phyloP scores from a whole-genome alignment of 2,113 vertebrate genomes.

The Oreochromis spilurus region DNA sequence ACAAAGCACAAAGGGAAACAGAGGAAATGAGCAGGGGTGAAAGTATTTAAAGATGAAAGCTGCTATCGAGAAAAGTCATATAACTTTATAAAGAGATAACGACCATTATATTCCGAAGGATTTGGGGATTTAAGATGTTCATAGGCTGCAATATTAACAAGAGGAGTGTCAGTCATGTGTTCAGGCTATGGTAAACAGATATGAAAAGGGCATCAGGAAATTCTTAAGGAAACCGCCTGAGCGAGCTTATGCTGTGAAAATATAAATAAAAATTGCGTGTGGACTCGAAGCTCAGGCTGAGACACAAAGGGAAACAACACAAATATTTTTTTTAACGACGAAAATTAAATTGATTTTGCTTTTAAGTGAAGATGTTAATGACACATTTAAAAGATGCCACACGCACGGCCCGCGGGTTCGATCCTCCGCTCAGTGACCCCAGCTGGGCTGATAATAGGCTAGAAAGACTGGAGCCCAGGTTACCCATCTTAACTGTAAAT shows the following conservation, averaged over 20 bases:
- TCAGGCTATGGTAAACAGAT: constrained; percentile 37
- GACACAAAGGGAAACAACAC: not conserved
- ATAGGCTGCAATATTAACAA: constrained; percentile 45
- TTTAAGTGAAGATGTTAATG: not conserved
- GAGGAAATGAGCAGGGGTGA: constrained; percentile 62
- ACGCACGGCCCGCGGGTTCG: not conserved
- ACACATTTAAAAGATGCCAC: not conserved
- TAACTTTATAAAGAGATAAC: constrained; percentile 65
- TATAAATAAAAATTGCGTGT: constrained; percentile 2
- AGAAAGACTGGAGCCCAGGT: not conserved
- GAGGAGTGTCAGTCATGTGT: constrained; percentile 37
- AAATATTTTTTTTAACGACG: not conserved
- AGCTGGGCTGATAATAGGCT: not conserved
- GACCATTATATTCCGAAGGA: constrained; percentile 40
- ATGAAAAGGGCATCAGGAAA: constrained; percentile 25
- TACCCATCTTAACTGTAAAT: not conserved
- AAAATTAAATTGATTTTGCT: not conserved
- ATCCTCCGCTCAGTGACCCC: not conserved
- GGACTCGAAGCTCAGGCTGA: not conserved
- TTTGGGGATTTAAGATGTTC: constrained; percentile 43
- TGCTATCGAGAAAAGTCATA: constrained; percentile 34
- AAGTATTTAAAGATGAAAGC: constrained; percentile 64
- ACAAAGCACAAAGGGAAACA: constrained; percentile 58
- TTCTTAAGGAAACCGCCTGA: not conserved
- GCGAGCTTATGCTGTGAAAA: not conserved